Conservation (phyloP, 2,888 invertebrate genomes). For the Tipula vernalis region DNA sequence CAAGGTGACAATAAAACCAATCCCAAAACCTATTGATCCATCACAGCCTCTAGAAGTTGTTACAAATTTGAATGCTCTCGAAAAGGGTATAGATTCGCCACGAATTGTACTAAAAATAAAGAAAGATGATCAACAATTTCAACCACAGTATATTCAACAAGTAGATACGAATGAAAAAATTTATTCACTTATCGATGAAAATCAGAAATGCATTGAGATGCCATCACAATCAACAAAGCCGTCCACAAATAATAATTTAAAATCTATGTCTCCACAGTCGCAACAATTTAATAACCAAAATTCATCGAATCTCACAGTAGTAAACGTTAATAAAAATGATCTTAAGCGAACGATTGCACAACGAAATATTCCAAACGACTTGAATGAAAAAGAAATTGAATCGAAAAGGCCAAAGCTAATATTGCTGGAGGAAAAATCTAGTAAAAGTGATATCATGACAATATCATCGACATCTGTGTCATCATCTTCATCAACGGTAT, state of each 20-base stretch:
- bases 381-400: neutral
- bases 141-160: neutral
- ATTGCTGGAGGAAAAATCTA: neutral
- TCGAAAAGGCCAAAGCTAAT: neutral
- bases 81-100: conserved; percentile 31
- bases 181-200: neutral
- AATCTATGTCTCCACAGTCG: neutral
- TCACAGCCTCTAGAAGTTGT: conserved; percentile 38
- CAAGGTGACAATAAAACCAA: conserved; percentile 46
- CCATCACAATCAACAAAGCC: conserved; percentile 10
- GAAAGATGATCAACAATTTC: conserved; percentile 28
- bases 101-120: conserved; percentile 53
- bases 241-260: neutral
- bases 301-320: neutral
- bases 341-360: neutral
- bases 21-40: conserved; percentile 28
- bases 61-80: conserved; percentile 19
- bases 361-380: neutral
- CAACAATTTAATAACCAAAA: neutral
- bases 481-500: neutral
- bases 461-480: conserved; percentile 6
- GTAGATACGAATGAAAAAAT: neutral
- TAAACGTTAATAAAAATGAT: neutral
- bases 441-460: neutral
- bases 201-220: conserved; percentile 13